Evolutionary conservation across 2,113 vertebrate species (phyloP).

Genomic region (Spea multiplicata): DNA sequence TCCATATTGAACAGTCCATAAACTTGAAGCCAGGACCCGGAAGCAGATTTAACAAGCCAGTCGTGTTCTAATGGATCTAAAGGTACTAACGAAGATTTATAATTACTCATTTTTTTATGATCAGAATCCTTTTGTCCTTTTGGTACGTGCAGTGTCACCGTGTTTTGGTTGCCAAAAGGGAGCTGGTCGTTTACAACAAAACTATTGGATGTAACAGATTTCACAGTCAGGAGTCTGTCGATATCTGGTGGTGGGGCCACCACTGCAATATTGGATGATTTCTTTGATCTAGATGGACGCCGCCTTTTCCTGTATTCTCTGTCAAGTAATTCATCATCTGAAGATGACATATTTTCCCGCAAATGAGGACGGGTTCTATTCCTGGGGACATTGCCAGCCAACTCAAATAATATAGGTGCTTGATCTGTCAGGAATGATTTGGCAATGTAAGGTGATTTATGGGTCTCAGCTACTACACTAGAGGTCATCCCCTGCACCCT

Average conservation of each 20-base stretch:
- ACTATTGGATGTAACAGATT: slow-evolving; percentile 15
- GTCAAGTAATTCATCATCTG: slow-evolving; percentile 48
- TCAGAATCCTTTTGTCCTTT: not conserved
- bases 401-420: slow-evolving; percentile 28
- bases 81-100: slow-evolving; percentile 65
- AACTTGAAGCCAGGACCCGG: slow-evolving; percentile 74
- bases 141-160: slow-evolving; percentile 25
- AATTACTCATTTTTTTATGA: slow-evolving; percentile 21
- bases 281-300: slow-evolving; percentile 45
- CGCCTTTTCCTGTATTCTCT: slow-evolving; percentile 43
- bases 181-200: not conserved
- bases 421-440: slow-evolving; percentile 41
- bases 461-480: not conserved
- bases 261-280: slow-evolving; percentile 55
- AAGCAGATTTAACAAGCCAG: slow-evolving; percentile 83
- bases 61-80: slow-evolving; percentile 77
- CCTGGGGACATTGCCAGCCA: slow-evolving; percentile 28
- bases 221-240: slow-evolving; percentile 53
- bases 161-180: not conserved
- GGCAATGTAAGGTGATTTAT: slow-evolving; percentile 16
- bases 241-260: slow-evolving; percentile 66
- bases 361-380: slow-evolving; percentile 33
- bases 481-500: not conserved
- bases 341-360: slow-evolving; percentile 40
- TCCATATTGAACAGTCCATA: slow-evolving; percentile 80